These are phyloP conservation scores for Acanthochromis polyacanthus DNA, from an alignment of 2,113 vertebrate genomes.

Conservation along the genomic window DNA sequence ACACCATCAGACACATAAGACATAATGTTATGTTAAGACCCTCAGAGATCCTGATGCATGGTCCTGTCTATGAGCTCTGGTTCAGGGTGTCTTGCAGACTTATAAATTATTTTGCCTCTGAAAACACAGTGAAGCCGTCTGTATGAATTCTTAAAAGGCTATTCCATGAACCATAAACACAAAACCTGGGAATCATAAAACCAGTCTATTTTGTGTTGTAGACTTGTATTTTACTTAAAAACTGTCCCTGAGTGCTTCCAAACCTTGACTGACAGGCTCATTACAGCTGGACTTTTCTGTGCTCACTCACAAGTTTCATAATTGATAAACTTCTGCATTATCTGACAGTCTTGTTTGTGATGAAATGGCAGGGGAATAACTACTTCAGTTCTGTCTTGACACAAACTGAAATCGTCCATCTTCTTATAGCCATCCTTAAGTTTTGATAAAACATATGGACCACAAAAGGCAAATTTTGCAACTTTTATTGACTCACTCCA, in stretches of 20 bases:
- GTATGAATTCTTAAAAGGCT: slow-evolving; percentile 12
- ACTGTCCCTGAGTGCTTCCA: neutral
- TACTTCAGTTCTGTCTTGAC: slow-evolving; percentile 5
- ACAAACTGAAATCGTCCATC: neutral
- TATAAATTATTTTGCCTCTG: slow-evolving; percentile 37
- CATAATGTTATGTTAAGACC: slow-evolving; percentile 21
- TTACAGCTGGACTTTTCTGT: neutral
- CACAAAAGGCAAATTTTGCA: neutral
- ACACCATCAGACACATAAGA: slow-evolving; percentile 13
- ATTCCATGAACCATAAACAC: slow-evolving; percentile 11
- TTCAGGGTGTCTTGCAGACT: slow-evolving; percentile 17
- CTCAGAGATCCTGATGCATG: slow-evolving; percentile 44
- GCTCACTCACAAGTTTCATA: slow-evolving; percentile 10
- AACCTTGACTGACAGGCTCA: slow-evolving; percentile 27
- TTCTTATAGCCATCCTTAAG: neutral
- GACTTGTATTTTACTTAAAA: slow-evolving; percentile 11
- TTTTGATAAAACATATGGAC: neutral
- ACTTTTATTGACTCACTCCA: neutral
- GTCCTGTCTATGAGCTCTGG: slow-evolving; percentile 8
- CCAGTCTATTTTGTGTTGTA: neutral
- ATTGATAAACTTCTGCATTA: slow-evolving; percentile 20
- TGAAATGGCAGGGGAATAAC: neutral
- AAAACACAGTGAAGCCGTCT: slow-evolving; percentile 21
- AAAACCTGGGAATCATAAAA: slow-evolving; percentile 16
- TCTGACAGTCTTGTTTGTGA: slow-evolving; percentile 20